Evolutionary conservation across 2,888 invertebrate species (phyloP), one percentile per base, ranked within the genome.

Genomic region (Ophonus ardosiacus): DNA sequence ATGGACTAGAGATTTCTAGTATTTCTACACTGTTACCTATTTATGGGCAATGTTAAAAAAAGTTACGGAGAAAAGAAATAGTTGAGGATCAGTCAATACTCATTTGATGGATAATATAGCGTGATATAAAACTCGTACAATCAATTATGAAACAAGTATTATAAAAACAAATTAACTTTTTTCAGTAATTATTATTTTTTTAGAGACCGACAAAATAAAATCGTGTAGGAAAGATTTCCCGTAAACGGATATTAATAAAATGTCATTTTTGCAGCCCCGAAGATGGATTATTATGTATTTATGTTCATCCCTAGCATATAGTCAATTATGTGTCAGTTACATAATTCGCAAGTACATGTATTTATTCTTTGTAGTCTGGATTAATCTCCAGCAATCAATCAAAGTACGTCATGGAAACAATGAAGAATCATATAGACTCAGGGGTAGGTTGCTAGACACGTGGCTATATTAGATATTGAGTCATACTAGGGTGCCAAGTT

Each of bases 291-390:
- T 31, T 17, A 57, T 57, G 56, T 40, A 80, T 61, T 71, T 68
- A 71, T 81, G 43, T 57, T 74, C 31, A 21, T 76, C 83, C 71
- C 56, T 40, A 21, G 68, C 40, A 59, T 57, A 57, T 18, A 71
- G 82, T 82, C 81, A 82, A 82, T 71, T 71, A 82, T 57, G 71
- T 82, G 82, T 56, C 83, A 76, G 76, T 59, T 17, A 76, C 76
- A 76, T 83, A 83, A 83, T 83, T 74, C 83, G 74, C 83, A 59
- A 83, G 61, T 83, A 83, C 83, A 83, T 83, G 63, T 43, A 83
- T 83, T 74, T 83, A 83, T 83, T 83, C 74, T 83, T 76, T 76
- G 71, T 81, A 83, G 43, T 43, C 56, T n/a, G 43, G 76, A 83
- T 83, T 83, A 83, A 83, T 83, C 83, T 61, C 63, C 21, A 24